phyloP scores from a whole-genome alignment of 2,797 vertebrate genomes.

The Megaceryle alcyon region DNA sequence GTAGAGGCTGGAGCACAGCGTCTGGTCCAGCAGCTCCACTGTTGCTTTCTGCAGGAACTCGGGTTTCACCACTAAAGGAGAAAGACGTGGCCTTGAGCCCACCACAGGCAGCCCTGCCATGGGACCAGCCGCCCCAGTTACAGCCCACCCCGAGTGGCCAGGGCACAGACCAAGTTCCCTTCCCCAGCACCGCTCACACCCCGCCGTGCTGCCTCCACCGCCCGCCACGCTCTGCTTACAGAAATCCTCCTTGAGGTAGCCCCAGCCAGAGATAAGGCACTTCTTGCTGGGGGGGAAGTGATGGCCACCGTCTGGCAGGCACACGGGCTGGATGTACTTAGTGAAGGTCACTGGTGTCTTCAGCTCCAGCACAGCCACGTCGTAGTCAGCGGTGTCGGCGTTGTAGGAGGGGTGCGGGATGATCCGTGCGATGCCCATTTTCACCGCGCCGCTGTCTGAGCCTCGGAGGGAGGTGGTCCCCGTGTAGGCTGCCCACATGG shows the following conservation, averaged over 20 bases:
- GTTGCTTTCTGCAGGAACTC: slow-evolving; percentile 91
- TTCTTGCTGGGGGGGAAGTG: slow-evolving; percentile 84
- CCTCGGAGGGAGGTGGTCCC: slow-evolving; percentile 84
- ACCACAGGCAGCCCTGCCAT: no score
- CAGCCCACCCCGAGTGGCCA: background rate
- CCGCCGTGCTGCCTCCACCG: no score
- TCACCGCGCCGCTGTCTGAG: slow-evolving; percentile 70
- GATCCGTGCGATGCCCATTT: slow-evolving; percentile 83
- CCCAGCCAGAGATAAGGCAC: slow-evolving; percentile 96
- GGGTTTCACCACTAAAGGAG: slow-evolving; percentile 80
- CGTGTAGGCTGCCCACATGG: slow-evolving; percentile 83
- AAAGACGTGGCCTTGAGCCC: accelerated
- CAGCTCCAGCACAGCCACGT: slow-evolving; percentile 89
- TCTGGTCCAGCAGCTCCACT: slow-evolving; percentile 91
- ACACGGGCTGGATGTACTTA: slow-evolving; percentile 87
- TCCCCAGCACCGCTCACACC: no score
- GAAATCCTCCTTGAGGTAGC: slow-evolving; percentile 86
- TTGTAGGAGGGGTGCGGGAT: slow-evolving; percentile 85
- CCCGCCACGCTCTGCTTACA: slow-evolving; percentile 71
- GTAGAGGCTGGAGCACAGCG: slow-evolving; percentile 87
- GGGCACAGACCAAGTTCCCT: no score
- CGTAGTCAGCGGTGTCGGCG: slow-evolving; percentile 84
- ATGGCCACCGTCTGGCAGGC: slow-evolving; percentile 86
- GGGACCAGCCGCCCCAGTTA: background rate
- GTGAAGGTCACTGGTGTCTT: slow-evolving; percentile 82